phyloP scores from a whole-genome alignment of 2,113 vertebrate genomes.

The Zosterops japonicus region DNA sequence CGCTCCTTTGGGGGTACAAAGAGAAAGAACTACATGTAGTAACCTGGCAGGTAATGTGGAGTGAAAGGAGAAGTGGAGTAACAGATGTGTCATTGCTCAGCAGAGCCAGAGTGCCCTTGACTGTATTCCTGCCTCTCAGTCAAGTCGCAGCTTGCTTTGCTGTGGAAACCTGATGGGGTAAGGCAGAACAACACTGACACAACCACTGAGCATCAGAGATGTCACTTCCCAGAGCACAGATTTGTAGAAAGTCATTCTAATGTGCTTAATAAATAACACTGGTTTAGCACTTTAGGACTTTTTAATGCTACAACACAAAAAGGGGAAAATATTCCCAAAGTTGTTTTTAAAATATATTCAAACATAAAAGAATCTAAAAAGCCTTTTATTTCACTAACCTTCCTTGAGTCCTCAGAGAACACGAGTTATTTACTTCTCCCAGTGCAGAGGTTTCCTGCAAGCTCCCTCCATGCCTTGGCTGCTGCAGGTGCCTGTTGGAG shows the following conservation, averaged over 20 bases:
- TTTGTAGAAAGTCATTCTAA: not conserved
- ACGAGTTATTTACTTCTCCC: not conserved
- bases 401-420: not conserved
- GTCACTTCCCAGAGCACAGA: not conserved
- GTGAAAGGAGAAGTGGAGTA: not conserved
- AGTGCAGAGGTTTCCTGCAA: not conserved
- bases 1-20: not conserved
- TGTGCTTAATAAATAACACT: not conserved
- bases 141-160: not conserved
- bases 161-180: not conserved
- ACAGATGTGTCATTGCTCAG: not conserved
- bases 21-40: not conserved
- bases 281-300: not conserved
- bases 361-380: not conserved
- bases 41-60: not conserved
- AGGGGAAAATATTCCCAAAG: not conserved
- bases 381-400: not conserved
- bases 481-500: not conserved
- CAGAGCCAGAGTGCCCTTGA: not conserved
- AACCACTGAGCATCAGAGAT: not conserved
- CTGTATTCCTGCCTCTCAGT: not conserved
- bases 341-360: not conserved
- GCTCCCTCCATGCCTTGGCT: accelerated
- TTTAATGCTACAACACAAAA: not conserved
- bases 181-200: not conserved